These are phyloP conservation scores for Gymnogyps californianus DNA, from an alignment of 2,113 vertebrate species.

Conservation along the genomic window DNA sequence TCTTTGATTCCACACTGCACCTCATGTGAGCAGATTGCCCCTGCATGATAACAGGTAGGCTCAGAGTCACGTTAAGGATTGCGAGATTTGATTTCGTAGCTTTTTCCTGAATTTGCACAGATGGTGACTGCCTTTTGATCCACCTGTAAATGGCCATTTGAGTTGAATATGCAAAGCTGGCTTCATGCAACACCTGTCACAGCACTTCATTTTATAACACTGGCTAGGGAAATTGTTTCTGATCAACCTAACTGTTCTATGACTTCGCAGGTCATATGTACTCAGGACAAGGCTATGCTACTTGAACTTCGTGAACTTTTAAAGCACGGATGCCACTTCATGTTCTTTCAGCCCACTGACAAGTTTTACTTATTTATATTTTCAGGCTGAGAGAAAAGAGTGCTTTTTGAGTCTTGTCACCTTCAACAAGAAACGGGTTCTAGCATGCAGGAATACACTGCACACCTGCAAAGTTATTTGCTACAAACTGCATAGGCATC, in stretches of 20 bases:
- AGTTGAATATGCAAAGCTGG: not conserved
- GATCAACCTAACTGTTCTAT: not conserved
- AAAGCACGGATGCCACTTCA: not conserved
- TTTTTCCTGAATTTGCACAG: not conserved
- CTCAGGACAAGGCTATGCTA: not conserved
- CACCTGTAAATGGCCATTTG: not conserved
- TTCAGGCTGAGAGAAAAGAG: not conserved
- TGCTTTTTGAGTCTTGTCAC: not conserved
- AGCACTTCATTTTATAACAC: not conserved
- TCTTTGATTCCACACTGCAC: not conserved
- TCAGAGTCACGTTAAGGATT: not conserved
- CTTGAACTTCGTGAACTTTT: not conserved
- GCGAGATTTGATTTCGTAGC: not conserved
- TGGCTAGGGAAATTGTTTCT: not conserved
- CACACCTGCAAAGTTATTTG: fast-evolving
- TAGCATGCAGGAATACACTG: not conserved
- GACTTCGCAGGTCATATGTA: not conserved
- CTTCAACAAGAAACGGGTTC: not conserved
- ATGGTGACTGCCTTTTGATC: not conserved
- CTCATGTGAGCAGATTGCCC: not conserved
- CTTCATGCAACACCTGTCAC: not conserved
- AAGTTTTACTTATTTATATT: not conserved
- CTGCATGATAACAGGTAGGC: fast-evolving
- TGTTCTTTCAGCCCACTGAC: not conserved
- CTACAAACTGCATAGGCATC: not conserved